Evolutionary conservation across 2,888 invertebrate species (phyloP).

Genomic region (Proisotoma minuta): DNA sequence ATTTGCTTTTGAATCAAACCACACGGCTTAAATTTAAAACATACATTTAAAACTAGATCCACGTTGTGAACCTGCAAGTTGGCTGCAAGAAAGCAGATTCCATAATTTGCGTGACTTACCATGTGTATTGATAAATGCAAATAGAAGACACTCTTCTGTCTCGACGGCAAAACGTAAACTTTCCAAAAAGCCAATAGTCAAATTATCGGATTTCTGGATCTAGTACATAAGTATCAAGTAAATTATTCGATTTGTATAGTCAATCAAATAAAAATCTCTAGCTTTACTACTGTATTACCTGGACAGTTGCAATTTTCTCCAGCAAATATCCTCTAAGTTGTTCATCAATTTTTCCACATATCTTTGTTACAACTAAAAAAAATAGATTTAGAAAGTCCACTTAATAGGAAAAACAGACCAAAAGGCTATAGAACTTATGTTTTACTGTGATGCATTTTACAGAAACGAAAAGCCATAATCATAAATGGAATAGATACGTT

Average conservation of each 20-base stretch:
- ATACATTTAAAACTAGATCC: no score
- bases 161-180: neutral
- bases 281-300: no score
- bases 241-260: neutral
- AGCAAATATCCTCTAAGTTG: slow-evolving; percentile 19
- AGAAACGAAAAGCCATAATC: no score
- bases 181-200: neutral
- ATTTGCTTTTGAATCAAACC: no score
- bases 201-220: neutral
- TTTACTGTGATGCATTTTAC: no score
- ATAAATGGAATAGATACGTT: no score
- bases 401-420: no score
- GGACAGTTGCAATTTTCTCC: slow-evolving; percentile 22
- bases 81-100: no score
- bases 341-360: slow-evolving; percentile 15
- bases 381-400: slow-evolving; percentile 2
- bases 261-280: no score
- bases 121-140: neutral
- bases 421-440: no score
- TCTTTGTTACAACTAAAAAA: slow-evolving; percentile 22
- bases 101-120: slow-evolving; percentile 2
- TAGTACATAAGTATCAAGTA: neutral
- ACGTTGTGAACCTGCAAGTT: no score
- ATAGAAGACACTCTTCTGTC: neutral
- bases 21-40: no score